A percentile compares a stretch with the other conserved stretches of the same genome.
These are phyloP conservation scores for Agriopis aurantiaria DNA, from an alignment of 2,888 invertebrate genomes.

Conservation along the genomic window DNA sequence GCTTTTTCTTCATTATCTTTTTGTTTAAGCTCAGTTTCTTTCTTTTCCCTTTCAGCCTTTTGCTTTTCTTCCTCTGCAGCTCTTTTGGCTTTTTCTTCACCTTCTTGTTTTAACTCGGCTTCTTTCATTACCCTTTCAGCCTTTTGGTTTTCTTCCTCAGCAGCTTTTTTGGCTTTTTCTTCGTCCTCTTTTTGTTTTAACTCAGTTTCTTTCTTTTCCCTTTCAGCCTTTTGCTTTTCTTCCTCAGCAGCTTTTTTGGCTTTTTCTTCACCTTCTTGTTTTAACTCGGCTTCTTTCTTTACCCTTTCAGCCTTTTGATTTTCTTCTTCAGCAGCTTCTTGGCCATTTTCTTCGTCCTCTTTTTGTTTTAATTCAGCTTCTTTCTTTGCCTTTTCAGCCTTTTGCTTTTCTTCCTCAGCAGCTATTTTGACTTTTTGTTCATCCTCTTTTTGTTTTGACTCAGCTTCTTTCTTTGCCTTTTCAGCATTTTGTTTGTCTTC, in stretches of 20 bases:
- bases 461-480: slow-evolving; percentile 21
- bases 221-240: slow-evolving; percentile 19
- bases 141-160: not conserved
- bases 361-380: not conserved
- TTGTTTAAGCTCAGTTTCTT: slow-evolving; percentile 1
- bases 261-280: slow-evolving; percentile 10
- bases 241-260: not conserved
- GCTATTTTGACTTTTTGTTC: slow-evolving; percentile 10
- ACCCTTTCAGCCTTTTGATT: not conserved
- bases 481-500: slow-evolving; percentile 28
- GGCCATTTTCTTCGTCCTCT: slow-evolving; percentile 20
- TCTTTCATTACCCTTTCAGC: too few species aligned
- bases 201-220: slow-evolving; percentile 19
- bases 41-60: not conserved
- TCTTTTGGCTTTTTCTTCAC: slow-evolving; percentile 22
- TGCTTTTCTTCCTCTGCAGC: slow-evolving; percentile 32
- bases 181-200: slow-evolving; percentile 15
- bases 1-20: slow-evolving; percentile 16
- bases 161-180: not conserved
- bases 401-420: slow-evolving; percentile 17
- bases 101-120: too few species aligned
- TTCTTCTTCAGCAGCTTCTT: not conserved
- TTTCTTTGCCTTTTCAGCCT: not conserved
- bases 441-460: slow-evolving; percentile 13
- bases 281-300: not conserved